phyloP scores from a whole-genome alignment of 2,888 invertebrate genomes.

The Meghimatium bilineatum region DNA sequence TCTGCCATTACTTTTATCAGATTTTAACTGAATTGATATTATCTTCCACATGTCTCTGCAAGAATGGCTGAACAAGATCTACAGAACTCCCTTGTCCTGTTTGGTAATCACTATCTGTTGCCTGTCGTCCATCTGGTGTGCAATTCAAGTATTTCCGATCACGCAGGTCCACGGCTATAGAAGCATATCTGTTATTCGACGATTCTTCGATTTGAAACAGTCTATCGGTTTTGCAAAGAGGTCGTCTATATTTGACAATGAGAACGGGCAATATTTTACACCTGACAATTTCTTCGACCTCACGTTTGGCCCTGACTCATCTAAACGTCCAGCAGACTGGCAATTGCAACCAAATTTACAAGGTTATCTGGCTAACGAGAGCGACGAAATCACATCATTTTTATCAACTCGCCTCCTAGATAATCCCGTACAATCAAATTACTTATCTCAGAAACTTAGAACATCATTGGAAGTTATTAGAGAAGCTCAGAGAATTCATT shows the following conservation, averaged over 20 bases:
- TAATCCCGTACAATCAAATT: slow-evolving; percentile 20
- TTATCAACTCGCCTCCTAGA: not conserved
- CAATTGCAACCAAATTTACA: not conserved
- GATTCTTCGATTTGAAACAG: not conserved
- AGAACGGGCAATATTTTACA: not conserved
- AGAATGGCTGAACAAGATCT: not conserved
- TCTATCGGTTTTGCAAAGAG: not conserved
- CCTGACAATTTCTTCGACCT: not conserved
- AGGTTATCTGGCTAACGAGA: not conserved
- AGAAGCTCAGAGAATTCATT: slow-evolving; percentile 52
- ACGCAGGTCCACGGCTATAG: not conserved
- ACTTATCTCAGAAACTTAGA: slow-evolving; percentile 39
- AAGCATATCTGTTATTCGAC: not conserved
- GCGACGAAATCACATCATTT: not conserved
- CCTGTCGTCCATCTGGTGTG: not conserved
- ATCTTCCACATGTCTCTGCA: not conserved
- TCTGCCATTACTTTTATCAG: no score
- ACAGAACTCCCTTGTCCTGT: not conserved
- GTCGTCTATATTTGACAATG: no score
- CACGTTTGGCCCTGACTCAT: not conserved
- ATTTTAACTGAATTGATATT: no score
- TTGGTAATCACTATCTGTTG: not conserved
- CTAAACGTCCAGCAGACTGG: not conserved
- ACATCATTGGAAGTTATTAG: slow-evolving; percentile 45
- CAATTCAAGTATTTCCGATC: not conserved